Evolutionary conservation across 2,113 vertebrate species (phyloP), one percentile per base, ranked within the genome.

Genomic region (Erythrocebus patas): DNA sequence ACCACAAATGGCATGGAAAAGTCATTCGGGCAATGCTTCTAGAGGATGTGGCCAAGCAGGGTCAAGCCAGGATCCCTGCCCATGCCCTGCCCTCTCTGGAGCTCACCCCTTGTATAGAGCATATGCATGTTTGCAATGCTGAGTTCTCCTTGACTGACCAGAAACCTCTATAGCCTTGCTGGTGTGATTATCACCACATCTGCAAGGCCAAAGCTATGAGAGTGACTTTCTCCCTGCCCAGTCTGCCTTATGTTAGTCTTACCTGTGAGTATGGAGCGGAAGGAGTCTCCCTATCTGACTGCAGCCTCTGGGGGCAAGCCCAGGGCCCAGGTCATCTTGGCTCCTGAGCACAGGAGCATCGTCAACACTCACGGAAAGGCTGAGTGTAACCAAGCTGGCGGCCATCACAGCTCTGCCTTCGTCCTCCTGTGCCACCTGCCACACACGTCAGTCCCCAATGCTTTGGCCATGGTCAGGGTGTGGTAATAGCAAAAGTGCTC

Each of bases 91-190:
- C 61, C 45, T 64, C 80, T 35, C 84, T 8, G 17, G 22, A 20
- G 9, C 55, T 83, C 35, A 6, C 79, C 8, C 3, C 52, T n/a
- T 13, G 2, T 2, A 4, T 0, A 32, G 18, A 73, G 6, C 22
- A 0, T 6, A 2, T 3, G 23, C 14, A n/a, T 8, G 4, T 11
- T 45, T 38, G 9, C 50, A 48, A 72, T 38, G 57, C 12, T 1
- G 22, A 57, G 11, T 9, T 79, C n/a, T 90, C 75, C 73, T 64
- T 48, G 17, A 11, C 83, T 45, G 57, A 59, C 8, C 61, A 50
- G 87, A 59, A 23, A 50, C 30, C 79, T n/a, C 87, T 38, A 50
- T 32, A 0, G 7, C 11, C 78, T 57, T 43, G 9, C 25, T 61
- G 89, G 89, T 72, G 38, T 84, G 86, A 73, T 40, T 38, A 1